Evolutionary conservation across 2,113 vertebrate species (phyloP), one percentile per base, ranked within the genome.

Genomic region (Artemisiospiza belli): DNA sequence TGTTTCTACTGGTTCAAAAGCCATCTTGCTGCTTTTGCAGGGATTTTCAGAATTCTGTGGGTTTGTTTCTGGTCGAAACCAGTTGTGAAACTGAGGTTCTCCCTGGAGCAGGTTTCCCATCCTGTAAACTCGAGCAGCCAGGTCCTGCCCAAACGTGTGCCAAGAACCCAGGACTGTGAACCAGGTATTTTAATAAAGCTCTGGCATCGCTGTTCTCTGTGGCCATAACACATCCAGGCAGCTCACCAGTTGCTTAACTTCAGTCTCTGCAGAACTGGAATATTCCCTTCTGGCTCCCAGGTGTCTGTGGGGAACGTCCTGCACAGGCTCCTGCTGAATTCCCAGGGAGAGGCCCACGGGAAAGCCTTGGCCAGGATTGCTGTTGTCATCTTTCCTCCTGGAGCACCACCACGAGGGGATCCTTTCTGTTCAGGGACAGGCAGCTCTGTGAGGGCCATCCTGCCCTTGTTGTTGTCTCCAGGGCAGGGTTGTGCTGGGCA

Each of bases 71-170:
- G 47, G 62, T 44, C 8, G 54, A 91, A 92, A 89, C 66, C 78
- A 57, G 6, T 75, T 87, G 81, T 64, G 78, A 91, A 96, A 89
- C 27, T 0, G 2, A 84, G n/a, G 33, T 68, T 79, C 77, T 87
- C 61, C 84, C 92, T 84, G 87, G 52, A 94, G 55, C 61, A 79
- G 44, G 23, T 39, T 94, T 92, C 81, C 69, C 77, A 78, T 67
- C 87, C 76, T 5, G 0, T 44, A 68, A 74, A 74, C 11, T 24
- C 0, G 0, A 81, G 76, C 43, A 66, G 79, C 8, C 16, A 10
- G 47, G 72, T 89, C 83, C 89, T 94, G 94, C 83, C 76, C 91
- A 86, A 72, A 92, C 9, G 22, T 75, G 91, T 89, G 89, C 68
- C 30, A 28, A 0, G 0, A 87, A 35, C 22, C 19, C 47, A 37